Conservation (phyloP, 2,888 invertebrate genomes). For the Cephus pygmeus region DNA sequence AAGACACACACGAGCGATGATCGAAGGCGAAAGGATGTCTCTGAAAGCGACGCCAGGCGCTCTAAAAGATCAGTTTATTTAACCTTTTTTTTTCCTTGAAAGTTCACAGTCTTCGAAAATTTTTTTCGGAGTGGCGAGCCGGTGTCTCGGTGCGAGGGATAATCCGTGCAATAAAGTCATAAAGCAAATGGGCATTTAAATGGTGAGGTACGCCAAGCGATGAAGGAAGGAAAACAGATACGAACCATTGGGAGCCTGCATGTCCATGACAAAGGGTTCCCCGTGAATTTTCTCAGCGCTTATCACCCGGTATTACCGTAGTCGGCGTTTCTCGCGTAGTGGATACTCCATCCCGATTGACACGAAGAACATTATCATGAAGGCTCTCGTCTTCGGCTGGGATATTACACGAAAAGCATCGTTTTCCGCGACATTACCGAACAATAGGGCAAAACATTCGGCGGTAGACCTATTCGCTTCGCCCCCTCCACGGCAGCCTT, state of each 20-base stretch:
- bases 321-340: conserved; percentile 41
- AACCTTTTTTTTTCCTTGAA: conserved; percentile 29
- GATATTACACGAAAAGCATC: conserved; percentile 32
- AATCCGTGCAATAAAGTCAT: conserved; percentile 16
- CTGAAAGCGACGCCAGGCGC: conserved; percentile 40
- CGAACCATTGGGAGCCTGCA: conserved; percentile 66
- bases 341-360: conserved; percentile 41
- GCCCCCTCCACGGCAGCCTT: conserved; percentile 26
- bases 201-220: conserved; percentile 9
- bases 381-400: conserved; percentile 19
- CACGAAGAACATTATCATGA: conserved; percentile 37
- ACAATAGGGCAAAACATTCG: conserved; percentile 55
- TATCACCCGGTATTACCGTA: conserved; percentile 53
- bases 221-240: conserved; percentile 30
- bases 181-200: conserved; percentile 13
- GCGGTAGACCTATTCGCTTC: conserved; percentile 47
- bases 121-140: background rate
- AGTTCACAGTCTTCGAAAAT: background rate
- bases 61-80: conserved; percentile 28
- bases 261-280: conserved; percentile 64
- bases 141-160: background rate
- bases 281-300: conserved; percentile 37
- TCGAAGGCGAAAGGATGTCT: conserved; percentile 19
- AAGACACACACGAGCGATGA: background rate
- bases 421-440: conserved; percentile 41